Percentiles rank a stretch among this genome's conserved stretches.
phyloP scores from a whole-genome alignment of 2,888 invertebrate genomes.

The Nomada ferruginata region DNA sequence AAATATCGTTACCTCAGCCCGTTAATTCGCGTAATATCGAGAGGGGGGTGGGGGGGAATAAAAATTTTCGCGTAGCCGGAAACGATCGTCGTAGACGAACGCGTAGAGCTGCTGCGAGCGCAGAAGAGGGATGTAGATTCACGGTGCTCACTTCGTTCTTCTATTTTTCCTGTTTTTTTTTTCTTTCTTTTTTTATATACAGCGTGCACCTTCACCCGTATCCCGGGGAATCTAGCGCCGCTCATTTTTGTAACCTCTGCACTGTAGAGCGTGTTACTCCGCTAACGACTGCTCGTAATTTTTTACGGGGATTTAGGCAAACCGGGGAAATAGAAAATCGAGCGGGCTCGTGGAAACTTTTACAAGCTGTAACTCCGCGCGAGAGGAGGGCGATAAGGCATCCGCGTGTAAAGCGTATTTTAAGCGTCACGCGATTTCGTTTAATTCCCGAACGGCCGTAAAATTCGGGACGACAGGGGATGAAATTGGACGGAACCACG shows the following conservation, averaged over 20 bases:
- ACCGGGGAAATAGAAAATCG: conserved; percentile 29
- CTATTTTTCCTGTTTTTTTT: background rate
- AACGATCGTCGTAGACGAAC: conserved; percentile 14
- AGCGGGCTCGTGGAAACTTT: background rate
- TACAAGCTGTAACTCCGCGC: background rate
- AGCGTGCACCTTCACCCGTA: too few relatives aligned
- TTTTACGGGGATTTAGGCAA: conserved; percentile 41
- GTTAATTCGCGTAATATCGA: conserved; percentile 16
- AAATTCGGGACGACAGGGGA: conserved; percentile 3
- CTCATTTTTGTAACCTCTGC: conserved; percentile 36
- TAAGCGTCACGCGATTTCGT: conserved; percentile 1
- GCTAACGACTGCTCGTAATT: conserved; percentile 53
- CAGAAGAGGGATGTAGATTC: conserved; percentile 30
- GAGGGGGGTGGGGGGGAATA: background rate
- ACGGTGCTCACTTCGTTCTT: background rate
- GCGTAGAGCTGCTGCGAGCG: conserved; percentile 5
- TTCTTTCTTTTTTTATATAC: background rate
- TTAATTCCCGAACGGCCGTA: conserved; percentile 9
- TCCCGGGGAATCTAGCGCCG: background rate
- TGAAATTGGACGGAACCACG: conserved; percentile 1
- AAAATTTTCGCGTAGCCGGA: conserved; percentile 21
- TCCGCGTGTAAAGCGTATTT: background rate
- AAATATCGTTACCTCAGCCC: conserved; percentile 25
- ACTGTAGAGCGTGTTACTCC: conserved; percentile 28
- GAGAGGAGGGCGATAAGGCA: background rate